Percentiles rank a stretch among this genome's conserved stretches.
phyloP scores from a whole-genome alignment of 1,140 invertebrate species.

The Xylocopa sonorina region DNA sequence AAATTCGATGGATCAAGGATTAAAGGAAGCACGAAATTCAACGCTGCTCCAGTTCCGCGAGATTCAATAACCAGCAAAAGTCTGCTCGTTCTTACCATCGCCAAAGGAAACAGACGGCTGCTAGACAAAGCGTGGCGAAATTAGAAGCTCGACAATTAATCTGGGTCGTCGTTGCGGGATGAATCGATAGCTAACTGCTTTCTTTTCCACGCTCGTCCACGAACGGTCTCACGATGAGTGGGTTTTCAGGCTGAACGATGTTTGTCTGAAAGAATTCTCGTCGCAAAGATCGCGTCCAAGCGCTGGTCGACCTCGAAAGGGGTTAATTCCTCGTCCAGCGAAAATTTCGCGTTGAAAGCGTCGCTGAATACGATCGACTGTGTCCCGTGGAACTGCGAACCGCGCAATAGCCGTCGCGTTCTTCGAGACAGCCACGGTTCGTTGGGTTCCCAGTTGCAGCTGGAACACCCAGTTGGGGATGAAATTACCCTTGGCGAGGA shows the following conservation, averaged over 20 bases:
- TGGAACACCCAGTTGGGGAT: no score
- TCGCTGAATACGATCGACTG: no score
- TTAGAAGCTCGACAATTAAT: conserved; percentile 58
- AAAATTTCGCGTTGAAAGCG: no score
- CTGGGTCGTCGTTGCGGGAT: conserved; percentile 23
- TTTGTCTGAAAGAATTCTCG: no score
- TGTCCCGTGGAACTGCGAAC: not conserved
- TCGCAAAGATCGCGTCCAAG: no score
- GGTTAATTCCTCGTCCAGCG: no score
- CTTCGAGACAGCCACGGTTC: not conserved
- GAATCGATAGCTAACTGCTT: conserved; percentile 28
- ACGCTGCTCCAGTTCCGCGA: conserved; percentile 19
- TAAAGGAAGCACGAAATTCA: conserved; percentile 36
- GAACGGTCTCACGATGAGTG: no score
- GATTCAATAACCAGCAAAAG: conserved; percentile 48
- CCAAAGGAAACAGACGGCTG: conserved; percentile 22
- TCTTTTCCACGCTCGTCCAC: not conserved
- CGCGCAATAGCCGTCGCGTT: not conserved
- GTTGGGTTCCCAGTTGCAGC: not conserved
- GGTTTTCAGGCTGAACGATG: no score
- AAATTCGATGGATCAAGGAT: no score
- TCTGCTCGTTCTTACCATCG: not conserved
- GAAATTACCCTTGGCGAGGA: not conserved
- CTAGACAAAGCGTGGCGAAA: conserved; percentile 27
- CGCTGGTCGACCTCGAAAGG: no score